Percentiles rank a stretch among this genome's conserved stretches.
phyloP scores from a whole-genome alignment of 2,113 vertebrate genomes.

The Sphyrna mokarran region DNA sequence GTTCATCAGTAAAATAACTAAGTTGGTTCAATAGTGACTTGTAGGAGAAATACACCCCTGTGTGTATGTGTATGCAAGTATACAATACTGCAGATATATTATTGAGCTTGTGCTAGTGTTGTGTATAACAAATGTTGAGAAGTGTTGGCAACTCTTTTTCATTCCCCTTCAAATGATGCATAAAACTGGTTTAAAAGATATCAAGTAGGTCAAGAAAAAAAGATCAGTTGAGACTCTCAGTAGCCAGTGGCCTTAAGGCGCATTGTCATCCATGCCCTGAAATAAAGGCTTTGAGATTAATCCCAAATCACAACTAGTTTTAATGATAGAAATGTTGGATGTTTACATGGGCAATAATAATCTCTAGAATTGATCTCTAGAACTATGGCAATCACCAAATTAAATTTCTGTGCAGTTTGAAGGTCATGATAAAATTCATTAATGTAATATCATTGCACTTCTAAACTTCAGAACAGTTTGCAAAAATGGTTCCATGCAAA shows the following conservation, averaged over 20 bases:
- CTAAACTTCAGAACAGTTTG: neutral
- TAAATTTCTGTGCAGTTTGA: neutral
- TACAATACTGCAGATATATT: too few species aligned
- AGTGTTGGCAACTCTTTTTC: too few species aligned
- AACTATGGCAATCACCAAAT: neutral
- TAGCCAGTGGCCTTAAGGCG: neutral
- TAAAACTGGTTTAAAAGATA: neutral
- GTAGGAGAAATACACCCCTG: too few species aligned
- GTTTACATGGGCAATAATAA: neutral
- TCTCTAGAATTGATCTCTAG: neutral
- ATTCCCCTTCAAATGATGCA: too few species aligned
- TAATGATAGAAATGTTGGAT: neutral
- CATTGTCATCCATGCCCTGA: neutral
- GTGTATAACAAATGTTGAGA: too few species aligned
- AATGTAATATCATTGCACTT: neutral
- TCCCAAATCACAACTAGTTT: neutral
- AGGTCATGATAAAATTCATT: neutral
- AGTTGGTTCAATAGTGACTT: too few species aligned
- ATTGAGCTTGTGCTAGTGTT: too few species aligned
- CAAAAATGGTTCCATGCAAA: neutral
- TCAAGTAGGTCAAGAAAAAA: neutral
- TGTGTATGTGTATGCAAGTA: too few species aligned
- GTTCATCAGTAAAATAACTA: too few species aligned
- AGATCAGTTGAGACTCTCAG: neutral
- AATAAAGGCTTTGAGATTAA: neutral